Evolutionary conservation across 2,797 vertebrate species (phyloP), one percentile per base, ranked within the genome.

Genomic region (Nasua narica): DNA sequence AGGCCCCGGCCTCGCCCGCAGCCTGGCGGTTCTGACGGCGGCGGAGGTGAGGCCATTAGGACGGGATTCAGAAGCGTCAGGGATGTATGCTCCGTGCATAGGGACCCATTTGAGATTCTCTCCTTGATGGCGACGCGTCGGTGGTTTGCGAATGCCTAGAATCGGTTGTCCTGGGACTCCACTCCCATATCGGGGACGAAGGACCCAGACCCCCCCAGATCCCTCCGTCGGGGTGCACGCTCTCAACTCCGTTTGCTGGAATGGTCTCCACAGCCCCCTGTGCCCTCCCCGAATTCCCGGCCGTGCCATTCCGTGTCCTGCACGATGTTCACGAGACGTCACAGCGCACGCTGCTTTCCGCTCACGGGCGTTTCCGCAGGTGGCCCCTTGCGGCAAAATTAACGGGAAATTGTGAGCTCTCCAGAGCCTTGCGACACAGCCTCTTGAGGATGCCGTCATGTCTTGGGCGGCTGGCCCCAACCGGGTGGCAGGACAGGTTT

Each of bases 121-220:
- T 29, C 25, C 18, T 54, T 2, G 0, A 0, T 0, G 16, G 16
- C 13, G 54, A 35, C 37, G 19, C 5, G 8, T 1, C 5, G 0
- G 0, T 15, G 7, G 3, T 9, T 29, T 87, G 35, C 65, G 4
- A 52, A 25, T 7, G 8, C 0, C 3, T 3, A 4, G 13, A 12
- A 1, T 4, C 10, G 15, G 35, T 27, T 27, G 40, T 19, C 5
- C 5, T 10, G 43, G 25, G 27, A 27, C 15, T 27, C 1, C 2
- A 2, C 3, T 7, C 21, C 56, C n/a, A 19, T n/a, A 32, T 65
- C 3, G 7, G 16, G 32, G 32, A 16, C 4, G 16, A 32, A 65
- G n/a, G 32, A 65, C 7, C 62, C 25, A 35, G 9, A 3, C 7
- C 32, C 16, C 32, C 43, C 8, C 2, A 19, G 8, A n/a, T 65